phyloP scores from a whole-genome alignment of 2,888 invertebrate species.

The Cantharis rustica region DNA sequence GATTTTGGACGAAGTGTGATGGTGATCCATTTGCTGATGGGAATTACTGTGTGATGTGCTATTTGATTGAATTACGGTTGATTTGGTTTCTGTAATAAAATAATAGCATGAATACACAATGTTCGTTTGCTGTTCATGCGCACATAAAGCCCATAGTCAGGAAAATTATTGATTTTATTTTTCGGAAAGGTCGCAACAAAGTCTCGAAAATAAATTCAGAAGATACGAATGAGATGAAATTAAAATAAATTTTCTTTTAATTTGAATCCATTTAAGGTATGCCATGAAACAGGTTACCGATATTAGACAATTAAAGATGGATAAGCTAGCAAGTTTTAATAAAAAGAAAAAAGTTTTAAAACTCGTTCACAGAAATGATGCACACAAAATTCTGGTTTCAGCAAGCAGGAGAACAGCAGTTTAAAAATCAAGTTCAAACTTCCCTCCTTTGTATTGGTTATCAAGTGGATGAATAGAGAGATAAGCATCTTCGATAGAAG shows the following conservation, averaged over 20 bases:
- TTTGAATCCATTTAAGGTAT: background rate
- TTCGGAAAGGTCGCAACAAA: background rate
- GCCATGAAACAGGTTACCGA: background rate
- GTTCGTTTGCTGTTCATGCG: background rate
- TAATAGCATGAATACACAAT: background rate
- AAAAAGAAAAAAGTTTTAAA: background rate
- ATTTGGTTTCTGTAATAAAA: constrained; percentile 49
- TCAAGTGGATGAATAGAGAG: background rate
- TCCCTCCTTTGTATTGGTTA: background rate
- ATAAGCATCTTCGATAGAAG: background rate
- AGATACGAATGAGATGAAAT: background rate
- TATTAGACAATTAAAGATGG: background rate
- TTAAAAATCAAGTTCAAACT: background rate
- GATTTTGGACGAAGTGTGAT: constrained; percentile 19
- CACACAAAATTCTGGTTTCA: background rate
- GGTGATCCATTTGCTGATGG: constrained; percentile 23
- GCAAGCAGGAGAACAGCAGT: background rate
- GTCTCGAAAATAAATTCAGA: background rate
- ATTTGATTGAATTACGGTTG: constrained; percentile 37
- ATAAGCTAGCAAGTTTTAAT: background rate
- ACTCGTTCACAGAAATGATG: background rate
- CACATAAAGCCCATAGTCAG: background rate
- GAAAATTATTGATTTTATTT: background rate
- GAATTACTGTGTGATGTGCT: constrained; percentile 23
- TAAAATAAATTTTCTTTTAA: background rate